Evolutionary conservation across 2,888 invertebrate genomes (phyloP).

Genomic region (Chymomyza caudatula): DNA sequence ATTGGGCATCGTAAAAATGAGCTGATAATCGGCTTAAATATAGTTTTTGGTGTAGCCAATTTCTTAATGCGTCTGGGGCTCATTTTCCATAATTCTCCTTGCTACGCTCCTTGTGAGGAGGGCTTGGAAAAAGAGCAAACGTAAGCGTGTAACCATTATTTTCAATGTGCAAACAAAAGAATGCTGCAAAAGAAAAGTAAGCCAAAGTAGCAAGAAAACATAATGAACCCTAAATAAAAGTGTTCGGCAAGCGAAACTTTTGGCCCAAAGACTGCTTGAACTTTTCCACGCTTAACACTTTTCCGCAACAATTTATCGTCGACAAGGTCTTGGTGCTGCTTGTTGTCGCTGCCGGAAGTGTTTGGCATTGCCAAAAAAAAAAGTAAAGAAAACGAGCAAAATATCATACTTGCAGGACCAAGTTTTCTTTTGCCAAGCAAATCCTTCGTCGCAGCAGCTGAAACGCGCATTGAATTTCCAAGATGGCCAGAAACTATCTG

Average conservation of each 20-base stretch:
- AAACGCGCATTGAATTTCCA: slow-evolving; percentile 59
- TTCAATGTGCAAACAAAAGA: slow-evolving; percentile 49
- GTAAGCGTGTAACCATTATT: slow-evolving; percentile 65
- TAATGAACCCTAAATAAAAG: slow-evolving; percentile 67
- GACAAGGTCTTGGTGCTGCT: background rate
- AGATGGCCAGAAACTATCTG: slow-evolving; percentile 7
- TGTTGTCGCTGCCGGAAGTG: slow-evolving; percentile 61
- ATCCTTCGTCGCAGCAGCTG: slow-evolving; percentile 46
- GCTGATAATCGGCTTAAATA: slow-evolving; percentile 59
- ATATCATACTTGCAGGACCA: slow-evolving; percentile 42
- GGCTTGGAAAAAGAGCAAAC: slow-evolving; percentile 30
- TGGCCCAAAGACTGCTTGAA: slow-evolving; percentile 35
- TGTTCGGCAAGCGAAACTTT: slow-evolving; percentile 57
- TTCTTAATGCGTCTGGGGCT: slow-evolving; percentile 21
- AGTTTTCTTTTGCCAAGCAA: slow-evolving; percentile 51
- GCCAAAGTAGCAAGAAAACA: slow-evolving; percentile 40
- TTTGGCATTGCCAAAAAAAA: slow-evolving; percentile 63
- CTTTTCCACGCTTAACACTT: slow-evolving; percentile 67
- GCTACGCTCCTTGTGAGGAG: background rate
- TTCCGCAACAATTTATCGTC: slow-evolving; percentile 67
- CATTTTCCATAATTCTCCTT: slow-evolving; percentile 47
- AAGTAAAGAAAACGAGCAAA: slow-evolving; percentile 17
- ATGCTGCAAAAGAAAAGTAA: slow-evolving; percentile 16
- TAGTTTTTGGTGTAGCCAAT: slow-evolving; percentile 52
- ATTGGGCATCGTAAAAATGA: slow-evolving; percentile 44